These are phyloP conservation scores for Taxidea taxus DNA, from an alignment of 2,113 vertebrate genomes.

Conservation along the genomic window DNA sequence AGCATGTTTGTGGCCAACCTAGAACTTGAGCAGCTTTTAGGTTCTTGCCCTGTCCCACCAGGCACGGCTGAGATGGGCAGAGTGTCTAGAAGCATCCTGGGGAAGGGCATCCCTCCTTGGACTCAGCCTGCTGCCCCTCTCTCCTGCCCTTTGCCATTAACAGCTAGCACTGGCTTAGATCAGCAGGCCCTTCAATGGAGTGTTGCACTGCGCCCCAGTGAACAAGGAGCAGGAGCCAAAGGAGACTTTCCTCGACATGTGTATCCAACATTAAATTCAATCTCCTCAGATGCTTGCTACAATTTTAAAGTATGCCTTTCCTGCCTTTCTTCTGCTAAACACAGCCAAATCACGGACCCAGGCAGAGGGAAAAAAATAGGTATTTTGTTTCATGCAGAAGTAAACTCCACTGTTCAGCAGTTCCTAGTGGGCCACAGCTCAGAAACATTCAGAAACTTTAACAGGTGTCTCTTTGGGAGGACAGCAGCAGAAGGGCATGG, in stretches of 20 bases:
- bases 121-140: background rate
- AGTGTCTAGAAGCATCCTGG: background rate
- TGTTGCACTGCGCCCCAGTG: background rate
- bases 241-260: constrained; percentile 25
- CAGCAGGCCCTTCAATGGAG: background rate
- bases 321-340: background rate
- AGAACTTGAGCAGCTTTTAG: background rate
- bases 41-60: background rate
- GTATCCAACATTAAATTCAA: constrained; percentile 54
- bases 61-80: background rate
- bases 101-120: background rate
- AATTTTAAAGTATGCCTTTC: constrained; percentile 42
- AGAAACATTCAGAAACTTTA: background rate
- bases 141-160: background rate
- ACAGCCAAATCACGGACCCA: background rate
- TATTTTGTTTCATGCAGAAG: constrained; percentile 1
- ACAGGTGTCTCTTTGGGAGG: background rate
- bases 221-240: constrained; percentile 21
- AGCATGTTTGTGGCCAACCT: background rate
- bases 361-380: background rate
- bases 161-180: background rate
- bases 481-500: background rate
- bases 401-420: background rate
- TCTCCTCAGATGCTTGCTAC: constrained; percentile 40
- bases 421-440: background rate